A percentile compares a stretch with the other conserved stretches of the same genome.
Evolutionary conservation across 2,113 vertebrate genomes (phyloP).

Genomic region (Nyctibius bracteatus): DNA sequence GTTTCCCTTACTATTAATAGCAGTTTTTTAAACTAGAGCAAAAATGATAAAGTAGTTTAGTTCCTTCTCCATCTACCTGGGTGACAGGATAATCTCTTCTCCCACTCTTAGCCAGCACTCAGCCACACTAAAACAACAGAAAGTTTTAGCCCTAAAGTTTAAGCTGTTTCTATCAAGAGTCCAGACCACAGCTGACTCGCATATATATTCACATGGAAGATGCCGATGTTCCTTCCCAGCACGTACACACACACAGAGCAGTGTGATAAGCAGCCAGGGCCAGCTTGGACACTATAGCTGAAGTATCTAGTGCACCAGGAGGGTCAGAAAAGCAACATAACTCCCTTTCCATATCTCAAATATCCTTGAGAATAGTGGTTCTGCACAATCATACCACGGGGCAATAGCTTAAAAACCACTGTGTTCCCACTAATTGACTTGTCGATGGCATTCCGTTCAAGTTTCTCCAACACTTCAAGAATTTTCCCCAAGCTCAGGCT

Average conservation of each 20-base stretch:
- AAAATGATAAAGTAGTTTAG: background rate
- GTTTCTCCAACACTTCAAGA: background rate
- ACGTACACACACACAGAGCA: background rate
- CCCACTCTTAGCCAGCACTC: background rate
- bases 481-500: background rate
- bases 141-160: background rate
- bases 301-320: background rate
- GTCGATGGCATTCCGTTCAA: background rate
- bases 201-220: background rate
- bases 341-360: background rate
- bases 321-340: background rate
- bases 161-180: background rate
- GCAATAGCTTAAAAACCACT: background rate
- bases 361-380: background rate
- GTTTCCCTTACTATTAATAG: background rate
- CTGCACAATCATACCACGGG: background rate
- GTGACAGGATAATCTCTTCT: background rate
- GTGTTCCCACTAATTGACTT: background rate
- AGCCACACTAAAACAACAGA: background rate
- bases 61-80: background rate
- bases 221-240: background rate
- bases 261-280: background rate
- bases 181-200: background rate
- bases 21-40: background rate
- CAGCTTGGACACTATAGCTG: background rate